phyloP scores from a whole-genome alignment of 2,888 invertebrate species.

The Zygothrica quintamaculata region DNA sequence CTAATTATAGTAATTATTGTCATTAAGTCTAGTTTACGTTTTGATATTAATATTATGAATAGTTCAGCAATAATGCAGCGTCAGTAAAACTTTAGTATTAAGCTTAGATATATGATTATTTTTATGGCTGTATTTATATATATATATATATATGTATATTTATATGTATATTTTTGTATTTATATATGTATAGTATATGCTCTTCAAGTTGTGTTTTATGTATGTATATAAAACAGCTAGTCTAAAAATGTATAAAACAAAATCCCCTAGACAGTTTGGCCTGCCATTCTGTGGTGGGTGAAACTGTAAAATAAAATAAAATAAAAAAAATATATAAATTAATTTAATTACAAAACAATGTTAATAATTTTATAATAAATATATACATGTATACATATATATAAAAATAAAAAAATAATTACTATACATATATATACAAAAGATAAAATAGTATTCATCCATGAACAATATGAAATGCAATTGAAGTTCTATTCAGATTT shows the following conservation, averaged over 20 bases:
- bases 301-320: conserved; percentile 37
- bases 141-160: conserved; percentile 17
- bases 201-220: conserved; percentile 44
- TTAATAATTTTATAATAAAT: too few species aligned
- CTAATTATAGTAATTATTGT: conserved; percentile 57
- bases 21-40: conserved; percentile 46
- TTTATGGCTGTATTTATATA: conserved; percentile 39
- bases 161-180: conserved; percentile 13
- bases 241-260: conserved; percentile 48
- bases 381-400: too few species aligned
- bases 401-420: too few species aligned
- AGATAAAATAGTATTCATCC: too few species aligned
- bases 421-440: too few species aligned
- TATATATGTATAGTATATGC: too few species aligned
- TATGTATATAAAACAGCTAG: conserved; percentile 51
- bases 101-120: conserved; percentile 24
- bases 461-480: too few species aligned
- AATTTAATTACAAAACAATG: too few species aligned
- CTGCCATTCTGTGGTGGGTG: conserved; percentile 80
- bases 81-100: conserved; percentile 35
- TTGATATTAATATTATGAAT: conserved; percentile 49
- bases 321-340: background rate
- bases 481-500: too few species aligned
- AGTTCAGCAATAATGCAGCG: conserved; percentile 45
- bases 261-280: conserved; percentile 75